Evolutionary conservation across 2,888 invertebrate species (phyloP), one percentile per base, ranked within the genome.

Genomic region (Bombylius discolor): DNA sequence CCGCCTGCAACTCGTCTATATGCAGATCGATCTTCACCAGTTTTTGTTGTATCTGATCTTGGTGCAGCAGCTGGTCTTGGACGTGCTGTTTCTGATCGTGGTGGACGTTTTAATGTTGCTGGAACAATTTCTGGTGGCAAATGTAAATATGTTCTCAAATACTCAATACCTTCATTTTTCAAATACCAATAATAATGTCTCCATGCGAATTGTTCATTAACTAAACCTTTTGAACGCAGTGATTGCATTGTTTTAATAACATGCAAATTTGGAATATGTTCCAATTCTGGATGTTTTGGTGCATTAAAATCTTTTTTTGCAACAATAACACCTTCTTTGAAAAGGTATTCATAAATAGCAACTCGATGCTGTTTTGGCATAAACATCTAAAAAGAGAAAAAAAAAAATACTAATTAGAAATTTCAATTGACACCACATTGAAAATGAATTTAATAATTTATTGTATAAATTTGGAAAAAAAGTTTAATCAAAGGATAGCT

Each of bases 181-280:
- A 99, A 80, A 77, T 74, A 84, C 97, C 98, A 99, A 76, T 99
- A 99, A 70, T 91, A 99, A 75, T 99, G 98, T 68, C 98, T 85
- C 99, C 99, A 99, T 5, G 98, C 97, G 76, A 99, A 99, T 77
- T 99, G 98, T 80, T 99, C 98, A 75, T 90, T 93, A n/a, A 99
- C 99, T 69, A 86, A 90, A 58, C 97, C 98, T 73, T 90, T 84
- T 5, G 98, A 98, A 77, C 96, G 96, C 64, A 99, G 78, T 9
- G 94, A 94, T 79, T 95, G 92, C 81, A 97, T 82, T 64, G 97
- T 94, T 77, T 98, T 98, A 72, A 99, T 98, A 56, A 99, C 98
- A 79, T 99, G 92, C 62, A 99, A 83, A 77, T 99, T 99, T 63
- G 96, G 93, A 67, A 99, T 94, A 67, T 79, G 83, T 72, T 94